phyloP scores from a whole-genome alignment of 2,888 invertebrate genomes.

The Brachyptera risi region DNA sequence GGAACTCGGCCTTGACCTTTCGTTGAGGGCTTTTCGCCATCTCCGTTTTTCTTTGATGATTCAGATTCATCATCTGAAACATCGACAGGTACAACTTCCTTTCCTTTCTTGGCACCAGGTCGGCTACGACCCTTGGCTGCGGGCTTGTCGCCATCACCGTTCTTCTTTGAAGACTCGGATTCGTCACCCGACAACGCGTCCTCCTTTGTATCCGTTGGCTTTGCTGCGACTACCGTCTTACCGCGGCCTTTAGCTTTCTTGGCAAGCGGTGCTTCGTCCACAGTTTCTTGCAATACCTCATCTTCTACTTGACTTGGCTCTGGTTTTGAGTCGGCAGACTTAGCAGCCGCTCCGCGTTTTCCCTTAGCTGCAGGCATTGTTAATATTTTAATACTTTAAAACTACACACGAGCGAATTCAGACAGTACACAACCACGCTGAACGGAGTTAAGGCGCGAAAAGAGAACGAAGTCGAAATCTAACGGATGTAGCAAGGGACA shows the following conservation, averaged over 20 bases:
- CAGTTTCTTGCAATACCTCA: neutral
- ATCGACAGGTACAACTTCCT: neutral
- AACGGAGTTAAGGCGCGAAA: no score
- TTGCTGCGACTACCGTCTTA: neutral
- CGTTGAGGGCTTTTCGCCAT: neutral
- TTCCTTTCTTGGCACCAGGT: neutral
- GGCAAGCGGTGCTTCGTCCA: neutral
- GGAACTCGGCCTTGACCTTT: neutral
- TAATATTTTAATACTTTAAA: no score
- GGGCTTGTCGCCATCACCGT: neutral
- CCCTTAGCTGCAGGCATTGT: constrained; percentile 20
- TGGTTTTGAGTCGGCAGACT: neutral
- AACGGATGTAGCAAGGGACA: no score
- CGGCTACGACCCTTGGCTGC: constrained; percentile 1
- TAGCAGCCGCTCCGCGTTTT: neutral
- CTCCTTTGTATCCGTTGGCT: neutral
- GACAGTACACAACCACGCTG: no score
- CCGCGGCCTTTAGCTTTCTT: constrained; percentile 9
- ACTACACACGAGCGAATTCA: no score
- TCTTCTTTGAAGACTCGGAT: neutral
- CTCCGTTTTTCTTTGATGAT: constrained; percentile 11
- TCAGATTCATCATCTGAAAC: neutral
- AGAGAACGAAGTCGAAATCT: no score
- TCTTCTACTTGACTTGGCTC: constrained; percentile 1
- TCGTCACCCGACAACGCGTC: neutral